Percentiles rank a stretch among this genome's conserved stretches.
These are phyloP conservation scores for Rhynchomys soricoides DNA, from an alignment of 2,113 vertebrate species.

Conservation along the genomic window DNA sequence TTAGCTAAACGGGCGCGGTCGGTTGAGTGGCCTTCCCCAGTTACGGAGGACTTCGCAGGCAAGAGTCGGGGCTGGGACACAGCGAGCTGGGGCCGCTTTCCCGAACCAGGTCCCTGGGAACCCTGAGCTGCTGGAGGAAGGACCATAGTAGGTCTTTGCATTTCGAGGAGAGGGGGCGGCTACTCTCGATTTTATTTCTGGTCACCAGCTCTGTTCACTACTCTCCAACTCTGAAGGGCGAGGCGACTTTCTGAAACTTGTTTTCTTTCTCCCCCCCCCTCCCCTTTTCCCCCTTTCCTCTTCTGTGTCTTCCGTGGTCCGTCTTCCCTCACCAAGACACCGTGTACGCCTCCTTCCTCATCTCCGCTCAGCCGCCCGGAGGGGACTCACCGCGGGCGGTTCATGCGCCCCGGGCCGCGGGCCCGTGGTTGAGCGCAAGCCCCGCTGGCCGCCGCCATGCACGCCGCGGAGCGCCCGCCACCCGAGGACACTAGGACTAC, in stretches of 20 bases:
- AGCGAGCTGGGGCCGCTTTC: slow-evolving; percentile 47
- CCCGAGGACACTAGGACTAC: slow-evolving; percentile 76
- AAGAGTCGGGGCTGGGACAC: slow-evolving; percentile 57
- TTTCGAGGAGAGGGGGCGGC: neutral
- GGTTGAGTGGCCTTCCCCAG: neutral
- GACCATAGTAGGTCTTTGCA: neutral
- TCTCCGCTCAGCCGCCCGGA: slow-evolving; percentile 56
- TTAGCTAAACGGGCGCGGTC: neutral
- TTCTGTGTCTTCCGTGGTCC: slow-evolving; percentile 6
- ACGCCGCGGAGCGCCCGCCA: slow-evolving; percentile 73
- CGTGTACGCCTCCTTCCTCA: slow-evolving; percentile 52
- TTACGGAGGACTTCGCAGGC: neutral
- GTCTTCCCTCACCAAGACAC: slow-evolving; percentile 64
- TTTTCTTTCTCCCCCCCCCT: neutral
- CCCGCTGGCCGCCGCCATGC: slow-evolving; percentile 78
- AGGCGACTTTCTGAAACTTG: slow-evolving; percentile 71
- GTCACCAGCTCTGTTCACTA: neutral
- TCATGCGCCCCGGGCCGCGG: slow-evolving; percentile 54
- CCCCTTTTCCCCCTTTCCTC: neutral
- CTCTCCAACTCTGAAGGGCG: neutral
- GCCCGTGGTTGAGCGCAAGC: slow-evolving; percentile 55
- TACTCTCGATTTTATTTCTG: neutral
- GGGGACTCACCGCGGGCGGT: slow-evolving; percentile 15
- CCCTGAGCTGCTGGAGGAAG: neutral
- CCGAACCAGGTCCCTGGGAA: neutral